Conservation (phyloP, 2,888 invertebrate genomes). For the Drepanosiphum platanoidis region DNA sequence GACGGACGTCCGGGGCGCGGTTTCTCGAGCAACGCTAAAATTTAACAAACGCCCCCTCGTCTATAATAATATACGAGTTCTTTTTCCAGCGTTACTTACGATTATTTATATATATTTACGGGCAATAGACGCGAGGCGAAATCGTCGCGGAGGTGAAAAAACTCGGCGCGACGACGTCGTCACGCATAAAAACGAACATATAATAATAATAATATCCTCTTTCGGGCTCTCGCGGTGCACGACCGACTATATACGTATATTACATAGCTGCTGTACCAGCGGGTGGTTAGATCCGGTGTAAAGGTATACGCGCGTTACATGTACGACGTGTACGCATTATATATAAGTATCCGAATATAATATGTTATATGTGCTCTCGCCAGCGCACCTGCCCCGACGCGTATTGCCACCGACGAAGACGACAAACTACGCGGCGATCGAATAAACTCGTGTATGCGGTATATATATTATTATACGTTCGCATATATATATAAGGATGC, state of each 20-base stretch:
- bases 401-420: slow-evolving; percentile 30
- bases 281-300: slow-evolving; percentile 57
- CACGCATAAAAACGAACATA: not conserved
- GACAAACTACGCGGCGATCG: not conserved
- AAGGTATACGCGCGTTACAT: not conserved
- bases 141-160: slow-evolving; percentile 42
- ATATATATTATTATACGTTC: not conserved
- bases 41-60: too few species aligned
- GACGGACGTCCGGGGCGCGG: too few species aligned
- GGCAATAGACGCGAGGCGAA: too few species aligned
- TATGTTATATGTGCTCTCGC: not conserved
- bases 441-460: not conserved
- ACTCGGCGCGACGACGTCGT: not conserved
- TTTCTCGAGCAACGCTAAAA: too few species aligned
- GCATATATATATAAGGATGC: not conserved
- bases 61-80: not conserved
- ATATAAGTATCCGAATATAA: not conserved
- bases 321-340: not conserved
- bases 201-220: not conserved
- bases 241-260: too few species aligned
- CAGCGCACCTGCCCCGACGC: slow-evolving; percentile 26
- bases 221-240: slow-evolving; percentile 5
- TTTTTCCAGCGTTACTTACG: too few species aligned
- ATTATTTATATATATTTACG: not conserved
- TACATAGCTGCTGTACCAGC: too few species aligned